These are phyloP conservation scores for Plusia festucae DNA, from an alignment of 2,888 invertebrate genomes.

Conservation along the genomic window DNA sequence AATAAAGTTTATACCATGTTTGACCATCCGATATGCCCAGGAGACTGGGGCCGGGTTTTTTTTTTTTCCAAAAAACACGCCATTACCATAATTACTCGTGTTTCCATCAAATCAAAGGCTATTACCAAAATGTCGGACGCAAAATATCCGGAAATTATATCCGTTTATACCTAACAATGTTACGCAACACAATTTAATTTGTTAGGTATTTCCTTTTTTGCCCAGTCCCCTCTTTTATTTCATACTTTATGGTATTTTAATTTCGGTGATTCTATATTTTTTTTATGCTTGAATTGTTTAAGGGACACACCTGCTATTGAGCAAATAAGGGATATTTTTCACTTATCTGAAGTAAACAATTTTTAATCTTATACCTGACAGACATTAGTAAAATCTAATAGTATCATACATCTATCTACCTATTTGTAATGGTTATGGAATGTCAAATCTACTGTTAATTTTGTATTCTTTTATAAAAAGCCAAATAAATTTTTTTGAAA, in stretches of 20 bases:
- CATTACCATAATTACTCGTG: conserved; percentile 37
- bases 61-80: conserved; percentile 17
- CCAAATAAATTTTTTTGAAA: too few species aligned
- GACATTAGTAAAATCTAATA: too few species aligned
- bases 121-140: conserved; percentile 19
- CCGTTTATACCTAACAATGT: conserved; percentile 11
- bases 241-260: conserved; percentile 5
- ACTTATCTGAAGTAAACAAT: background rate
- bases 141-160: conserved; percentile 27
- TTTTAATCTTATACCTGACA: too few species aligned
- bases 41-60: background rate
- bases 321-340: too few species aligned
- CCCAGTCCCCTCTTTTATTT: background rate
- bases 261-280: background rate
- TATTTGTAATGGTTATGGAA: too few species aligned
- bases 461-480: too few species aligned
- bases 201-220: background rate
- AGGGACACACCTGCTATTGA: too few species aligned
- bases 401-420: too few species aligned
- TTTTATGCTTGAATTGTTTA: background rate
- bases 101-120: conserved; percentile 17
- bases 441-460: too few species aligned
- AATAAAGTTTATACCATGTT: background rate
- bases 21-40: background rate
- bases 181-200: conserved; percentile 5